Conservation (phyloP, 2,113 vertebrate species). For the Leiothrix lutea region DNA sequence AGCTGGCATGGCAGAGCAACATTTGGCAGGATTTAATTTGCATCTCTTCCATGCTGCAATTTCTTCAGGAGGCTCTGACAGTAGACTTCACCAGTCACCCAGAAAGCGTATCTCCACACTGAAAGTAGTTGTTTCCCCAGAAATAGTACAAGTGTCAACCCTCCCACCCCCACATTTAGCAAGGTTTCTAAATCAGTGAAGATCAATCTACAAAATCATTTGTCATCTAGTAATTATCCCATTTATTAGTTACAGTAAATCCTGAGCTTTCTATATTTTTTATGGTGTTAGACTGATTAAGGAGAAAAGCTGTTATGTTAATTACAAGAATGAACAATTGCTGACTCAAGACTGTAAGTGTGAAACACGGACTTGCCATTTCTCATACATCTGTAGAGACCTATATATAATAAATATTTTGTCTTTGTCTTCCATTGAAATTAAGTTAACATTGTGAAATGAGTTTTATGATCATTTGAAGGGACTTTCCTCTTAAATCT, state of each 20-base stretch:
- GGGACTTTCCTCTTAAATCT: not conserved
- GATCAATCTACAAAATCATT: not conserved
- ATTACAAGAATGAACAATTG: not conserved
- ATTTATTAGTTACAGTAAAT: not conserved
- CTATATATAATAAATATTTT: not conserved
- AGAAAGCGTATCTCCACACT: not conserved
- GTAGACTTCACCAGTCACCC: not conserved
- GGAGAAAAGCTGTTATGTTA: not conserved
- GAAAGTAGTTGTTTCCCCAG: not conserved
- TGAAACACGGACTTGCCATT: not conserved
- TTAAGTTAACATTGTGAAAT: not conserved
- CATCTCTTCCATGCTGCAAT: not conserved
- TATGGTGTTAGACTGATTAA: not conserved
- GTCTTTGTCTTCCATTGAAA: not conserved
- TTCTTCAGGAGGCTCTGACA: not conserved
- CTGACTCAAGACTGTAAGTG: not conserved
- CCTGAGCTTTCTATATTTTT: not conserved
- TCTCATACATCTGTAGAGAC: not conserved
- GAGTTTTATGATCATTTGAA: not conserved
- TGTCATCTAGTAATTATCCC: not conserved
- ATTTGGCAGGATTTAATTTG: conserved; percentile 27
- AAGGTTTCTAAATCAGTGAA: not conserved
- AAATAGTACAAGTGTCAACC: not conserved
- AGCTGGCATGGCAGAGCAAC: not conserved
- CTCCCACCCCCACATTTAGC: not conserved